These are phyloP conservation scores for Rambutsinella grinnellia DNA, from an alignment of 2,888 invertebrate genomes.

Conservation along the genomic window DNA sequence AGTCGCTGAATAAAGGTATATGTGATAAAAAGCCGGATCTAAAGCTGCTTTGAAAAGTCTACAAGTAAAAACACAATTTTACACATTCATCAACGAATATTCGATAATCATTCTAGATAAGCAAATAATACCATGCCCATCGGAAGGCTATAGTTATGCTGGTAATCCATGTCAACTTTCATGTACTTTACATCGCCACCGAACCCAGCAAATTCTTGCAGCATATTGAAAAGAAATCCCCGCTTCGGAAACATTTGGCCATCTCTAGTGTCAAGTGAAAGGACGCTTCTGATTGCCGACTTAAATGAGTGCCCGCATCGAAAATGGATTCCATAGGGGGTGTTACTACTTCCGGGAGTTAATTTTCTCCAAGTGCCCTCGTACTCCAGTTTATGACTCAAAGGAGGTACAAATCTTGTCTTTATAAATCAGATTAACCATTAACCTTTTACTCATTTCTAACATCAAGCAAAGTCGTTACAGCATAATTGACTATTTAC, in stretches of 20 bases:
- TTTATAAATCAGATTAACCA: too few species aligned
- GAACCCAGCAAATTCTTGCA: slow-evolving; percentile 28
- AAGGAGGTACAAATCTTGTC: too few species aligned
- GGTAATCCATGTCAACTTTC: slow-evolving; percentile 32
- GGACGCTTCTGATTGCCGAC: slow-evolving; percentile 18
- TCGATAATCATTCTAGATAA: too few species aligned
- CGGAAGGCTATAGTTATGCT: slow-evolving; percentile 9
- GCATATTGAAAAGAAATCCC: slow-evolving; percentile 12
- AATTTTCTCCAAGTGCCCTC: slow-evolving; percentile 35
- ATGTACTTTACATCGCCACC: slow-evolving; percentile 28
- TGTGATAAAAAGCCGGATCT: slow-evolving; percentile 11
- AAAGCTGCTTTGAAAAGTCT: background rate
- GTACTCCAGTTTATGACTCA: slow-evolving; percentile 30
- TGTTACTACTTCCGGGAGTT: background rate
- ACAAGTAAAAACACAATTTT: too few species aligned
- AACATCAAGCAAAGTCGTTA: too few species aligned
- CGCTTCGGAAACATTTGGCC: slow-evolving; percentile 5
- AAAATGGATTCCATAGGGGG: background rate
- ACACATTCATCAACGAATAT: too few species aligned
- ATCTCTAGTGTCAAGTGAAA: slow-evolving; percentile 23
- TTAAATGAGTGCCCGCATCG: slow-evolving; percentile 33
- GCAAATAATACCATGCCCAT: slow-evolving; percentile 8
- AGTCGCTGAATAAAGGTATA: background rate
- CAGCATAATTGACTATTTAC: too few species aligned
- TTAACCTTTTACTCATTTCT: too few species aligned